A percentile compares a stretch with the other conserved stretches of the same genome.
Evolutionary conservation across 2,113 vertebrate species (phyloP).

Genomic region (Heterotilapia buettikoferi): DNA sequence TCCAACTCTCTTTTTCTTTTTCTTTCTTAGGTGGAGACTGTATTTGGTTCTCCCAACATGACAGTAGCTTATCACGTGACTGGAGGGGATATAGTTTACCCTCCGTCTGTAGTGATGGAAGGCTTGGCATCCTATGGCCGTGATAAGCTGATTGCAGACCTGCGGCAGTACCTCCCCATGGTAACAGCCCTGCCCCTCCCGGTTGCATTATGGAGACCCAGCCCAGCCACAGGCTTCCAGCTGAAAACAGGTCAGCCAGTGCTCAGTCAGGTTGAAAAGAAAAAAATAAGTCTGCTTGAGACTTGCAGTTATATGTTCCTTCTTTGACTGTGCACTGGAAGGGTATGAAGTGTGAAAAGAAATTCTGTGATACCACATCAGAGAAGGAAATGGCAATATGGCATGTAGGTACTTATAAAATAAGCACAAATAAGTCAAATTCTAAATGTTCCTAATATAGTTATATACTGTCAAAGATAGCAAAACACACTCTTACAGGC

Average conservation of each 20-base stretch:
- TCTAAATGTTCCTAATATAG: background rate
- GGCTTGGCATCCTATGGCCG: conserved; percentile 78
- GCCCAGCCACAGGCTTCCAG: conserved; percentile 80
- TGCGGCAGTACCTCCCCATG: conserved; percentile 82
- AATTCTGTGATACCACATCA: background rate
- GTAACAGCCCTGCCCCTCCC: conserved; percentile 84
- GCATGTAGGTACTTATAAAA: background rate
- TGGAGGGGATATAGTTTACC: conserved; percentile 78
- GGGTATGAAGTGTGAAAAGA: background rate
- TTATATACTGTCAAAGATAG: background rate
- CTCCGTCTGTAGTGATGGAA: conserved; percentile 79
- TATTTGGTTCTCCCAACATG: conserved; percentile 84
- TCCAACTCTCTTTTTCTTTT: background rate
- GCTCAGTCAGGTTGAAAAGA: conserved; percentile 6
- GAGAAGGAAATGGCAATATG: background rate
- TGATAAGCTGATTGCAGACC: conserved; percentile 83
- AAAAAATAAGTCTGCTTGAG: background rate
- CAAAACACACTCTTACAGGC: background rate
- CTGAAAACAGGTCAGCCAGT: conserved; percentile 87
- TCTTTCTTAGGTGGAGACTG: conserved; percentile 79
- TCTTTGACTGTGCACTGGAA: background rate
- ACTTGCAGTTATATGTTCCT: background rate
- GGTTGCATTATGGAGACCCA: conserved; percentile 79
- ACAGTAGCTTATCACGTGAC: conserved; percentile 89
- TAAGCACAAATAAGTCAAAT: background rate